Percentiles rank a stretch among this genome's conserved stretches.
Conservation (phyloP, 2,113 vertebrate species). For the Lepus americanus region DNA sequence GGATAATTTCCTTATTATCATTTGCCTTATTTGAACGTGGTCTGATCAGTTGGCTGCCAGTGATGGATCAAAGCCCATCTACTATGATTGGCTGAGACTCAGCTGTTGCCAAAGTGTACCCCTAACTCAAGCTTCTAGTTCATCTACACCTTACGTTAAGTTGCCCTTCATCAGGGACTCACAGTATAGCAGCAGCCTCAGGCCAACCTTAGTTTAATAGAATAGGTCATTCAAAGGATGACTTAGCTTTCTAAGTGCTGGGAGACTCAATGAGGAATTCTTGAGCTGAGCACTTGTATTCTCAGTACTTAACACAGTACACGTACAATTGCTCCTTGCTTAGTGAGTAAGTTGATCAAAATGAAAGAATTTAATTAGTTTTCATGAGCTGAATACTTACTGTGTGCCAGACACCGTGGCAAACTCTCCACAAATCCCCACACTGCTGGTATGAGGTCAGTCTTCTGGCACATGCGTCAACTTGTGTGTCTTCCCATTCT, state of each 20-base stretch:
- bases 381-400: neutral
- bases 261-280: neutral
- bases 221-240: neutral
- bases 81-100: neutral
- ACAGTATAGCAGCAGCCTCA: neutral
- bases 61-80: neutral
- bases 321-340: neutral
- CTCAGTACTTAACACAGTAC: neutral
- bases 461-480: neutral
- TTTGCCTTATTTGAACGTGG: neutral
- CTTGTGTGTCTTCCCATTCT: slow-evolving; percentile 38
- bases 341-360: neutral
- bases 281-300: neutral
- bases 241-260: neutral
- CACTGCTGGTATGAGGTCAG: neutral
- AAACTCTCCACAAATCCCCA: neutral
- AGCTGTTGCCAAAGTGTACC: neutral
- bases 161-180: neutral
- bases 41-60: neutral
- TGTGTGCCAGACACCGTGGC: neutral
- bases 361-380: neutral
- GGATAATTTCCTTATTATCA: neutral
- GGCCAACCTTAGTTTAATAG: neutral
- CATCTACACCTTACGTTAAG: neutral
- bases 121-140: neutral